Base-by-base conservation (phyloP, 2,797 vertebrate genomes). In the Phoebastria nigripes region DNA sequence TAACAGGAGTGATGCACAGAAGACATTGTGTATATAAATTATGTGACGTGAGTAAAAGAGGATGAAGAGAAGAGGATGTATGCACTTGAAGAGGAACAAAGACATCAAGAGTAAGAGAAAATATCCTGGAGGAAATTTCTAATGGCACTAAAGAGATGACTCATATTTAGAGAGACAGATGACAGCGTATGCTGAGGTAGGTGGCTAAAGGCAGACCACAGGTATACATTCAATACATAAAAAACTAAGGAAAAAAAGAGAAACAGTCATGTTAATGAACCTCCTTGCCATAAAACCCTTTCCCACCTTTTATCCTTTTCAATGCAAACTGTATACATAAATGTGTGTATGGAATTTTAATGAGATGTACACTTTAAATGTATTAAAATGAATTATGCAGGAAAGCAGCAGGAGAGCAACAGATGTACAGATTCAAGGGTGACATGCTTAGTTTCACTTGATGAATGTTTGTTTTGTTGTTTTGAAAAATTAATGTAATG, bases 391-490 rank as follows among this genome's bases (percentile, higher is more conserved):
- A 98, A 98, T 98, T 98, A 98, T 98, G 97, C 97, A 98, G 84
- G 90, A 96, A 97, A 97, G 92, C 97, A 97, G 97, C 93, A 92
- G 93, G 97, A 95, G 88, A 96, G 96, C 96, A 98, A 97, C 97
- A 98, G 98, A 98, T 98, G 98, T 97, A 96, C 76, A 95, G 95
- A 96, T 97, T 96, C 95, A 92, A 97, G 97, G 97, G 96, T 97
- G 97, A 97, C 97, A 97, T 97, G 98, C 97, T 98, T 97, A 98
- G 98, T 98, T 98, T 98, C 97, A 97, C 95, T 98, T 98, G 98
- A 98, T 97, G 97, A 97, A 98, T 98, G 97, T 98, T 98, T 98
- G 97, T 98, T 98, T 98, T 97, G 96, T 97, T 97, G 95, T 93
- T 97, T 94, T 98, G 98, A 98, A 98, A 98, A 98, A 98, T 98